These are phyloP conservation scores for Heliocidaris erythrogramma DNA, from an alignment of 35 echinoderm and acorn worm species.

Conservation along the genomic window DNA sequence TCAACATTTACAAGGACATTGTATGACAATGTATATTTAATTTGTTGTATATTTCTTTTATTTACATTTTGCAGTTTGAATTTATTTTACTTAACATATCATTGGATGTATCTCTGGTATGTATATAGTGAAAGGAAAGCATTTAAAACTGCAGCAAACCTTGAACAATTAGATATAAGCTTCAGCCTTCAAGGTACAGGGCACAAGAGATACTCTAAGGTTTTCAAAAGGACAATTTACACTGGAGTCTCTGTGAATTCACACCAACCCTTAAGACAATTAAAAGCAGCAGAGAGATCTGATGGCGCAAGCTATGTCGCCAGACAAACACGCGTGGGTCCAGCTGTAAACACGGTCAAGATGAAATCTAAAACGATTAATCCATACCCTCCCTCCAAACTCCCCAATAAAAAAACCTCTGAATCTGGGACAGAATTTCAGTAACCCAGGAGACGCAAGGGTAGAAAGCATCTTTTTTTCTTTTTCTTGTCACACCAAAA, in stretches of 20 bases:
- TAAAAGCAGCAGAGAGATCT: not conserved
- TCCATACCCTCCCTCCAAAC: not conserved
- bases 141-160: not conserved
- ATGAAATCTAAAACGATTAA: conserved; percentile 13
- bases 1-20: not conserved
- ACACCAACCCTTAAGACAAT: not conserved
- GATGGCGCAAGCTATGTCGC: conserved; percentile 6
- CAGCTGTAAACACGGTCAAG: conserved; percentile 19
- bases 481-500: conserved; percentile 25
- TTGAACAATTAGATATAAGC: not conserved
- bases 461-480: not conserved
- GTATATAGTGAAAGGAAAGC: not conserved
- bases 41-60: not conserved
- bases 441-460: conserved; percentile 20
- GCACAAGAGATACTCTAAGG: not conserved
- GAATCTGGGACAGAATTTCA: conserved; percentile 5
- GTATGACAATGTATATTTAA: not conserved
- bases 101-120: not conserved
- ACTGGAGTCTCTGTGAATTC: not conserved
- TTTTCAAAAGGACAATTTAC: not conserved
- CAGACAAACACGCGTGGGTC: conserved; percentile 4
- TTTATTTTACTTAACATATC: not conserved
- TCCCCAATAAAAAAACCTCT: not conserved
- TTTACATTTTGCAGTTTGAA: not conserved
- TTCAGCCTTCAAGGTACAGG: not conserved